Base-by-base conservation (phyloP, 2,113 vertebrate genomes). In the Gorsachius goisagi region DNA sequence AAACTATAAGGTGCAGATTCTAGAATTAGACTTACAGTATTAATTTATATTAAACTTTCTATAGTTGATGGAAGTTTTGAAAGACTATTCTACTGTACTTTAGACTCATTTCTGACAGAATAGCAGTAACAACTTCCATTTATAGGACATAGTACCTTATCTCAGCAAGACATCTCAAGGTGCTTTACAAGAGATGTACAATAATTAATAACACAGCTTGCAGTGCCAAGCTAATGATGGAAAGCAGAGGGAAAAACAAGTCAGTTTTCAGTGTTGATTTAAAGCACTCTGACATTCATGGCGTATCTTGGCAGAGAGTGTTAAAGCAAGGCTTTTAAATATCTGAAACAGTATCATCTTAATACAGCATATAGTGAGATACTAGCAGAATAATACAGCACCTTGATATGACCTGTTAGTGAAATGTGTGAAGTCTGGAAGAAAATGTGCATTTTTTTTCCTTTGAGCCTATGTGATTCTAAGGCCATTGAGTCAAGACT, bases 181-280 rank as follows among this genome's bases (percentile, higher is more conserved):
- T 96, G 77, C n/a, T 93, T 94, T 91, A 85, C 55, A 79, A 76
- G 35, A 79, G 35, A 75, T 68, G 59, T 79, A 66, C 58, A 89
- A 68, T 96, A 96, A 90, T 95, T 95, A 95, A 91, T 94, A 94
- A 85, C 71, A 79, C 58, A 96, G 45, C 24, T 94, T 94, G 49
- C 53, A 64, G 33, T 85, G 88, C 87, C 81, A 93, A 93, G 41
- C 9, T 94, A 91, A 94, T 96, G 69, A 88, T 79, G 74, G 91
- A 90, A 95, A 95, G 74, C 58, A 85, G 75, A 91, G 39, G 53
- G 39, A 73, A 94, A 95, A 95, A 68, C 77, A 95, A 93, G 87
- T 74, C 62, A 75, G 52, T 75, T 95, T 94, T 95, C 53, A 75
- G 52, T 79, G 85, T 92, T 93, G 74, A 93, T 96, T 95, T 95